Evolutionary conservation across 23 tunicate species (phyloP).

Genomic region (Oikopleura vanhoeffeni): DNA sequence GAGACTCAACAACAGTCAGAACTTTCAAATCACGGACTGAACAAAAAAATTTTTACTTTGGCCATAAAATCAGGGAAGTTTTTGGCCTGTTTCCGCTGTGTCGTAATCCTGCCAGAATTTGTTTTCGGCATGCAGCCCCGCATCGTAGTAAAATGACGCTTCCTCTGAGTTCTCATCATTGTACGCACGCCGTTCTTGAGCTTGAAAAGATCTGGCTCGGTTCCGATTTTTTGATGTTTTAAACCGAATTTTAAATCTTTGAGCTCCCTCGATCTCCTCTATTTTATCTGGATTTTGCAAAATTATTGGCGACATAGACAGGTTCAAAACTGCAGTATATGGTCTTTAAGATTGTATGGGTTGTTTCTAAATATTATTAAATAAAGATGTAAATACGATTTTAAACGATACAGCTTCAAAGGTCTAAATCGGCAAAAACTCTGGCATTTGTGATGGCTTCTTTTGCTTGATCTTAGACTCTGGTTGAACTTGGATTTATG

Average conservation of each 20-base stretch:
- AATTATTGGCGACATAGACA: not conserved
- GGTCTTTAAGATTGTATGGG: not conserved
- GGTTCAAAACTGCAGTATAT: not conserved
- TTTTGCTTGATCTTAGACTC: no score
- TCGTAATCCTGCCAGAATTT: not conserved
- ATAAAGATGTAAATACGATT: not conserved
- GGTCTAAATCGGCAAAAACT: conserved; percentile 1
- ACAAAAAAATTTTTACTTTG: no score
- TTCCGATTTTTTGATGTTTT: not conserved
- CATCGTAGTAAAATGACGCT: not conserved
- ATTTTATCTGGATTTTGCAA: not conserved
- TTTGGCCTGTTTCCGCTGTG: not conserved
- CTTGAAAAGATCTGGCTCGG: no score
- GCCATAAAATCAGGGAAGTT: not conserved
- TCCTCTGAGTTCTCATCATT: not conserved
- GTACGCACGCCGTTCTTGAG: not conserved
- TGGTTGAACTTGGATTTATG: no score
- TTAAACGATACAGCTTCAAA: not conserved
- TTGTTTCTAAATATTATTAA: not conserved
- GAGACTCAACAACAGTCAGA: no score
- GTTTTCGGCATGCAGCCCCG: not conserved
- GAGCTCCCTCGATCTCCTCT: not conserved
- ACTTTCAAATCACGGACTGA: no score
- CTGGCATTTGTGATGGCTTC: not conserved
- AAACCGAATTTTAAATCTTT: not conserved